phyloP scores from a whole-genome alignment of 2,113 vertebrate genomes.

The Scomber colias region DNA sequence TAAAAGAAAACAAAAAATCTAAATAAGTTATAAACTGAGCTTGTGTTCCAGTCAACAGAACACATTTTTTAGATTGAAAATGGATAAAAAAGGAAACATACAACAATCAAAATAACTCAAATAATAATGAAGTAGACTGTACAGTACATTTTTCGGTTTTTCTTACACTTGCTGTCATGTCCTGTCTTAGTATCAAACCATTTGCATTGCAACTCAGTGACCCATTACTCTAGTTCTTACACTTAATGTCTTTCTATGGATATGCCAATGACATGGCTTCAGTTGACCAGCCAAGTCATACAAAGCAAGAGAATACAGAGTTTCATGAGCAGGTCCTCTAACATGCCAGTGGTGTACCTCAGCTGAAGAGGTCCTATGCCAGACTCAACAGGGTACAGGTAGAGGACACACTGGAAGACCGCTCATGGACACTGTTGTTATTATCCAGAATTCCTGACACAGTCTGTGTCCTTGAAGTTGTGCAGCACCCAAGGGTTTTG shows the following conservation, averaged over 20 bases:
- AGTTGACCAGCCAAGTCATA: slow-evolving; percentile 7
- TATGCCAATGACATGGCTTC: slow-evolving; percentile 21
- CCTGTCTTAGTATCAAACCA: slow-evolving; percentile 26
- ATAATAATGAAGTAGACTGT: slow-evolving; percentile 31
- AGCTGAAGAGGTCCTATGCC: slow-evolving; percentile 50
- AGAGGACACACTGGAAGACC: slow-evolving; percentile 84
- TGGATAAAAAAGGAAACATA: slow-evolving; percentile 48
- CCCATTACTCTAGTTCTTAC: background rate
- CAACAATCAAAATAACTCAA: slow-evolving; percentile 25
- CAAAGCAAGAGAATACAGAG: slow-evolving; percentile 25
- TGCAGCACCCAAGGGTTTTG: slow-evolving; percentile 42
- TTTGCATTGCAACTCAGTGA: slow-evolving; percentile 18
- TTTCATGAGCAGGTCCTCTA: background rate
- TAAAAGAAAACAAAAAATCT: slow-evolving; percentile 61
- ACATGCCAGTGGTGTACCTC: slow-evolving; percentile 2
- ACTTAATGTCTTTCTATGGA: background rate
- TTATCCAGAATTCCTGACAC: slow-evolving; percentile 70
- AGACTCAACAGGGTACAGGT: slow-evolving; percentile 80
- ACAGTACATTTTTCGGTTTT: slow-evolving; percentile 19
- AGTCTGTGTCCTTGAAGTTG: slow-evolving; percentile 32
- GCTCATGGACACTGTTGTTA: slow-evolving; percentile 73
- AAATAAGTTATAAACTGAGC: slow-evolving; percentile 44
- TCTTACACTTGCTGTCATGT: slow-evolving; percentile 37
- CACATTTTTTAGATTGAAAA: slow-evolving; percentile 21
- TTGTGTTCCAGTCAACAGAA: slow-evolving; percentile 47